Conservation (phyloP, 2,113 vertebrate species). For the Syngnathus typhle region DNA sequence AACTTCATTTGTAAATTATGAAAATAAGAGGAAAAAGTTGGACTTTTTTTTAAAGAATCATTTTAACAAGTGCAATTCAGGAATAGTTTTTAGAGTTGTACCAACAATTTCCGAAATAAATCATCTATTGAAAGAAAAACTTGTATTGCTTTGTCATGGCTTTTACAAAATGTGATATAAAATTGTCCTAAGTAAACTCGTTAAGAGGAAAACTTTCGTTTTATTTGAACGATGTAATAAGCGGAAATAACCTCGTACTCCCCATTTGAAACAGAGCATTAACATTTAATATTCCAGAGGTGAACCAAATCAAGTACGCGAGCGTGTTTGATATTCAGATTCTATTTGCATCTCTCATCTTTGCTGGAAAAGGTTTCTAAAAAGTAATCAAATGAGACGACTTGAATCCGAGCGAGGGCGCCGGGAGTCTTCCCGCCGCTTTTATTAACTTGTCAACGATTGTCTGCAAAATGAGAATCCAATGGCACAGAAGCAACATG, state of each 20-base stretch:
- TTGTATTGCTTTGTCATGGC: no score
- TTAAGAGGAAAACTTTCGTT: not conserved
- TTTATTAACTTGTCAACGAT: slow-evolving; percentile 38
- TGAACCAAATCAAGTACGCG: not conserved
- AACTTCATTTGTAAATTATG: no score
- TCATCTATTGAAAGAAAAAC: no score
- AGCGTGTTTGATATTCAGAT: not conserved
- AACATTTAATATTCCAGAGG: not conserved
- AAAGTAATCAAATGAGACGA: not conserved
- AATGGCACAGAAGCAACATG: not conserved
- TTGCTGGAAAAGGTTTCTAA: not conserved
- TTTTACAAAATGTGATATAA: no score
- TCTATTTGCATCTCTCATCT: not conserved
- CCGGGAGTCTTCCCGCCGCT: slow-evolving; percentile 27
- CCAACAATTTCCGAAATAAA: no score
- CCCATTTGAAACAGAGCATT: not conserved
- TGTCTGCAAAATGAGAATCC: slow-evolving; percentile 37
- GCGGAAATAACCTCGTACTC: not conserved
- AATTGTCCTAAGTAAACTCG: no score
- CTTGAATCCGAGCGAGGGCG: slow-evolving; percentile 13
- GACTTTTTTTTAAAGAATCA: no score
- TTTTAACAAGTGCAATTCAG: no score
- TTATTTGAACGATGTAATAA: not conserved
- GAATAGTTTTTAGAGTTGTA: no score
- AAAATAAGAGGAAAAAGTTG: no score